These are phyloP conservation scores for Myotis planiceps DNA, from an alignment of 2,797 vertebrate species.

Conservation along the genomic window DNA sequence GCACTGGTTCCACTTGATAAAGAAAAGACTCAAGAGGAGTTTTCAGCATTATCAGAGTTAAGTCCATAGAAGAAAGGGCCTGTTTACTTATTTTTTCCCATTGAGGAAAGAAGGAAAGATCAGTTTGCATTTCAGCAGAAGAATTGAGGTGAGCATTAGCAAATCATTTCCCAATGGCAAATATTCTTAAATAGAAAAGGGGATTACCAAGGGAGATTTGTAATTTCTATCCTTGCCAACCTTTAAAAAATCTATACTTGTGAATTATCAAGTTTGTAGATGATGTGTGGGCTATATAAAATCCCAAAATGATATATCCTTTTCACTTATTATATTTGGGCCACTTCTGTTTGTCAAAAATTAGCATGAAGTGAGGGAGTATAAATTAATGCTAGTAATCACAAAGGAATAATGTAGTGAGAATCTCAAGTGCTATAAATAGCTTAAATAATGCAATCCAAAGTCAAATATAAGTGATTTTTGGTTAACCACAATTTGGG, in stretches of 20 bases:
- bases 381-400: constrained; percentile 55
- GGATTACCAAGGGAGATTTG: constrained; percentile 26
- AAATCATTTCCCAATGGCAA: constrained; percentile 61
- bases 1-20: neutral
- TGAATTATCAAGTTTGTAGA: constrained; percentile 48
- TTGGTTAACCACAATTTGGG: constrained; percentile 74
- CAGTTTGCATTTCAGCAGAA: constrained; percentile 34
- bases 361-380: constrained; percentile 17
- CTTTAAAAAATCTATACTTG: constrained; percentile 25
- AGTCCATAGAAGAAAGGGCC: neutral
- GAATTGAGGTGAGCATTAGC: constrained; percentile 44
- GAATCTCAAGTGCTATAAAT: constrained; percentile 62
- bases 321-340: neutral
- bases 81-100: constrained; percentile 45
- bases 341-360: constrained; percentile 43
- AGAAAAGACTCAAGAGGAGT: constrained; percentile 33
- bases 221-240: constrained; percentile 20
- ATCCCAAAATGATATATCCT: neutral
- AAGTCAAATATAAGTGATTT: constrained; percentile 75
- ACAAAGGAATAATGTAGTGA: constrained; percentile 60
- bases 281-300: constrained; percentile 22
- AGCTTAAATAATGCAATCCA: constrained; percentile 68
- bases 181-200: constrained; percentile 54
- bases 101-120: constrained; percentile 41
- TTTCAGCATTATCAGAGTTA: constrained; percentile 38